These are phyloP conservation scores for Alectura lathami DNA, from an alignment of 2,113 vertebrate genomes.

Conservation along the genomic window DNA sequence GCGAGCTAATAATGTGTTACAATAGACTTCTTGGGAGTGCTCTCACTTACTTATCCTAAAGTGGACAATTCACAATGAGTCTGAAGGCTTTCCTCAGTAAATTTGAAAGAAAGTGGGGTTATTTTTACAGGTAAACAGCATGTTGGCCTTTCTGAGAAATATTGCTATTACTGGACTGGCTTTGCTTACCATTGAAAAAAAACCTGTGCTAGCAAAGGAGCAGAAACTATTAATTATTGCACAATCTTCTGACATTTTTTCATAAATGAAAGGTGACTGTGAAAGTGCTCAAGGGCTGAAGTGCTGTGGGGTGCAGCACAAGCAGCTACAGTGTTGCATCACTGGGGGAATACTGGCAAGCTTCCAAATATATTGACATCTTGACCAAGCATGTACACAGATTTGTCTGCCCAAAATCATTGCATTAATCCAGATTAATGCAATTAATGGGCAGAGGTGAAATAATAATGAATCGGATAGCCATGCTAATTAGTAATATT, in stretches of 20 bases:
- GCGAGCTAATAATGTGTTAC: not conserved
- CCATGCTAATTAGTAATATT: not conserved
- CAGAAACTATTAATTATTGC: not conserved
- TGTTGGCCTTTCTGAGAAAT: not conserved
- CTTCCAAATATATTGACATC: not conserved
- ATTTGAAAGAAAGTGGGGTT: not conserved
- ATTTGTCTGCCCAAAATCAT: not conserved
- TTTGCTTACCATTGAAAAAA: not conserved
- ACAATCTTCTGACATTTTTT: not conserved
- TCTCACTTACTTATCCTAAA: not conserved
- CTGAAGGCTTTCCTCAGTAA: not conserved
- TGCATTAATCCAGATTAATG: not conserved
- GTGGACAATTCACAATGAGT: not conserved
- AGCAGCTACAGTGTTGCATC: accelerated
- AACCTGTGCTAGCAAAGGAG: not conserved
- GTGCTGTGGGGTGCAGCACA: not conserved
- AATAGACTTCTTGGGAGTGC: not conserved
- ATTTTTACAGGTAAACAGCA: not conserved
- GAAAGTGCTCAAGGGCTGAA: not conserved
- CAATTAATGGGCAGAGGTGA: not conserved
- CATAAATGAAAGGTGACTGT: not conserved
- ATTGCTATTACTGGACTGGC: accelerated
- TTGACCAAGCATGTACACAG: not conserved
- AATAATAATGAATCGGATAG: not conserved
- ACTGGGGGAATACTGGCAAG: not conserved